A percentile compares a stretch with the other conserved stretches of the same genome.
phyloP scores from a whole-genome alignment of 2,113 vertebrate genomes.

The Actenoides lindsayi region DNA sequence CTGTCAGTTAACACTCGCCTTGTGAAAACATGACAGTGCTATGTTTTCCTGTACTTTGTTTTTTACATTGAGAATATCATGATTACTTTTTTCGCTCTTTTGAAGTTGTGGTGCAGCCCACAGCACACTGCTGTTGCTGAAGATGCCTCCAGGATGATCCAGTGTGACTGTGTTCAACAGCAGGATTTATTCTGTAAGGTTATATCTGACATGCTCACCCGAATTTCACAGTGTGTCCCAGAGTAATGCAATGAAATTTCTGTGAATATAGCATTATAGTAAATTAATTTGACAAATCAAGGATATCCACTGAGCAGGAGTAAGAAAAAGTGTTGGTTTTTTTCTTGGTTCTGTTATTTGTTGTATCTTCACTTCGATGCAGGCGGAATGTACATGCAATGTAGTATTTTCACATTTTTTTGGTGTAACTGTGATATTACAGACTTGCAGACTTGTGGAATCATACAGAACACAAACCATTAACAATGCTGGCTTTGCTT shows the following conservation, averaged over 20 bases:
- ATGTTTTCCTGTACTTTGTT: neutral
- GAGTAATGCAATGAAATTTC: neutral
- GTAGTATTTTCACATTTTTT: neutral
- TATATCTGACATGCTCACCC: neutral
- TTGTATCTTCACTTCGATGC: neutral
- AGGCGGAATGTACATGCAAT: neutral
- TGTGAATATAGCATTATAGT: neutral
- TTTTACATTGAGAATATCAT: neutral
- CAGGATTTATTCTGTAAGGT: neutral
- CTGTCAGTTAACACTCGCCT: neutral
- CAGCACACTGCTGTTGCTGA: neutral
- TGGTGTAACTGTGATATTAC: conserved; percentile 35
- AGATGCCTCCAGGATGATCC: neutral
- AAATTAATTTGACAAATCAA: neutral
- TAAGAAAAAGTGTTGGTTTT: neutral
- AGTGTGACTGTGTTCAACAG: neutral
- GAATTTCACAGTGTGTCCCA: neutral
- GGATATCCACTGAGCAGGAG: neutral
- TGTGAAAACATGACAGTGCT: neutral
- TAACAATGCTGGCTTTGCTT: conserved; percentile 54
- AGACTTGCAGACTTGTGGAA: conserved; percentile 49
- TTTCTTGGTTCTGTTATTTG: neutral
- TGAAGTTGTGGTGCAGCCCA: neutral
- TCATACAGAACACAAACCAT: conserved; percentile 32
- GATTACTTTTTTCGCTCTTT: neutral